phyloP scores from a whole-genome alignment of 1,140 invertebrate genomes.

The Dendroctonus valens region DNA sequence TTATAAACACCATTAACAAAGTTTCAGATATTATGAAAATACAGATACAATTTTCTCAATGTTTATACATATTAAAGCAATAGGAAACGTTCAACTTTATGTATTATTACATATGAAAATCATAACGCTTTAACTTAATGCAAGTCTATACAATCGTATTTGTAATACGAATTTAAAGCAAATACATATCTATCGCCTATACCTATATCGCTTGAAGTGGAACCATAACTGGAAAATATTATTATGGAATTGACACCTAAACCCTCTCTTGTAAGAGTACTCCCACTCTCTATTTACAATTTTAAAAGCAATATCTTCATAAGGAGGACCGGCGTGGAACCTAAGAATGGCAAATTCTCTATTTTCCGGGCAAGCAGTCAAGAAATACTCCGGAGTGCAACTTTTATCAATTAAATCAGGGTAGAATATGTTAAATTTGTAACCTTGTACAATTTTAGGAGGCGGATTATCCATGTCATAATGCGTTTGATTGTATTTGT shows the following conservation, averaged over 20 bases:
- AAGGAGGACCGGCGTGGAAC: slow-evolving; percentile 96
- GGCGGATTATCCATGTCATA: slow-evolving; percentile 99
- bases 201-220: slow-evolving; percentile 97
- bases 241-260: slow-evolving; percentile 98
- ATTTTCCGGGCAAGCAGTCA: slow-evolving; percentile 90
- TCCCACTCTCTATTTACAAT: slow-evolving; percentile 99
- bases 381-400: slow-evolving; percentile 89
- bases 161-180: no score
- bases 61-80: no score
- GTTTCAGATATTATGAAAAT: no score
- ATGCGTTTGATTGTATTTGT: slow-evolving; percentile 99
- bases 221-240: slow-evolving; percentile 99
- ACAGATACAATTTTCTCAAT: no score
- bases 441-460: slow-evolving; percentile 99
- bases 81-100: no score
- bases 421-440: slow-evolving; percentile 99
- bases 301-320: slow-evolving; percentile 99
- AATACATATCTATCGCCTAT: slow-evolving; percentile 69
- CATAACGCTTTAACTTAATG: no score
- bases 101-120: no score
- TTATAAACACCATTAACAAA: no score
- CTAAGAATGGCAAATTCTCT: slow-evolving; percentile 92
- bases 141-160: no score
- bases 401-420: slow-evolving; percentile 97
- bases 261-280: slow-evolving; percentile 97